Base-by-base conservation (phyloP, 2,888 invertebrate species). In the Chalcis sispes region DNA sequence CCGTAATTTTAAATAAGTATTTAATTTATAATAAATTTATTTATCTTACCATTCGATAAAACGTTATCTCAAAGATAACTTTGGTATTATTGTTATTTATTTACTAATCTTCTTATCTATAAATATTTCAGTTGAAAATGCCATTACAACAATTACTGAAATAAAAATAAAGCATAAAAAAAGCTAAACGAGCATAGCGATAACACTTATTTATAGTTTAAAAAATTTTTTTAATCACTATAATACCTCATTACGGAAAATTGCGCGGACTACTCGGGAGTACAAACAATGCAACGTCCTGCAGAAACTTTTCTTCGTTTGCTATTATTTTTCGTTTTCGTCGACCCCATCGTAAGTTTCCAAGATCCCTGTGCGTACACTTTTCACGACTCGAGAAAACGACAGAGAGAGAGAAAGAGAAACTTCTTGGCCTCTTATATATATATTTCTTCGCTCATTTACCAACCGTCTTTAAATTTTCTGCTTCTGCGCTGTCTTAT, bases 361-460 rank as follows among this genome's bases (percentile, higher is more conserved):
- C 15, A 52, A 40, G n/a, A 20, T 20, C 20, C 25, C n/a, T n/a
- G n/a, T n/a, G n/a, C n/a, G 29, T 4, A 10, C 27, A 23, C 23
- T 48, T 48, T 32, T 23, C 48, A 7, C 23, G 29, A 25, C 54
- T 27, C 54, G 32, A 32, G 56, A n/a, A n/a, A n/a, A n/a, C n/a
- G n/a, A n/a, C n/a, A n/a, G n/a, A n/a, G n/a, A n/a, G n/a, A n/a
- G n/a, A n/a, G n/a, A n/a, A n/a, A n/a, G n/a, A n/a, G n/a, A 46
- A 46, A 64, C 54, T 56, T 64, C 56, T 56, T 42, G 54, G 42
- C 29, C 50, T 64, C 32, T 72, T 64, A 64, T 64, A n/a, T n/a
- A n/a, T n/a, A n/a, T n/a, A n/a, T 72, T 72, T 56, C 46, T 46
- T n/a, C 46, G n/a, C 36, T 56, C 42, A 54, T 72, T 64, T 8